These are phyloP conservation scores for Arctopsyche grandis DNA, from an alignment of 1,140 invertebrate genomes.

Conservation along the genomic window DNA sequence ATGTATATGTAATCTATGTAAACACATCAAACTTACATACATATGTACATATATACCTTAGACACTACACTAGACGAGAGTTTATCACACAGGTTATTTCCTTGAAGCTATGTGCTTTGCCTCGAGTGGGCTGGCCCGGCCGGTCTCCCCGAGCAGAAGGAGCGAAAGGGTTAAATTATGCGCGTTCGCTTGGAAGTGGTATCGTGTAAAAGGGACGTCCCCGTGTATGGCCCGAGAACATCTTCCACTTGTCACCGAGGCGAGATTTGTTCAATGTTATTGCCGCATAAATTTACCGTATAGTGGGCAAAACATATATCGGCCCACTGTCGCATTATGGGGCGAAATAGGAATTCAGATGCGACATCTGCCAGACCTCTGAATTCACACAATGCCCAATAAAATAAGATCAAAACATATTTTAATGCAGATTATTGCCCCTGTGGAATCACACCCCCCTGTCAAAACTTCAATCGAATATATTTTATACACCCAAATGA, in stretches of 20 bases:
- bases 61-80: neutral
- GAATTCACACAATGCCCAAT: conserved; percentile 16
- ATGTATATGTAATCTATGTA: neutral
- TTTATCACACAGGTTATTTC: no score
- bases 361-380: conserved; percentile 8
- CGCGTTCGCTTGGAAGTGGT: neutral
- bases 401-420: conserved; percentile 10
- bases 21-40: no score
- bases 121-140: no score
- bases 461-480: no score
- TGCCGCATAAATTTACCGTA: conserved; percentile 54
- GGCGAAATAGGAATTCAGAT: conserved; percentile 27
- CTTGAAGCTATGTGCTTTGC: no score
- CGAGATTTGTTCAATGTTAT: conserved; percentile 54
- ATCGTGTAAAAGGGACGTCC: neutral
- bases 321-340: conserved; percentile 42
- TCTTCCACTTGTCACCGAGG: conserved; percentile 35
- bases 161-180: conserved; percentile 13
- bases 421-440: conserved; percentile 8
- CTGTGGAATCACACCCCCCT: neutral
- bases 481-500: no score
- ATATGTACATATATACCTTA: neutral
- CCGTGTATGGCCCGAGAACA: conserved; percentile 21
- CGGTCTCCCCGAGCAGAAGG: neutral
- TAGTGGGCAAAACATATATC: conserved; percentile 41